phyloP scores from a whole-genome alignment of 2,797 vertebrate species.

The Hyperoplus immaculatus region DNA sequence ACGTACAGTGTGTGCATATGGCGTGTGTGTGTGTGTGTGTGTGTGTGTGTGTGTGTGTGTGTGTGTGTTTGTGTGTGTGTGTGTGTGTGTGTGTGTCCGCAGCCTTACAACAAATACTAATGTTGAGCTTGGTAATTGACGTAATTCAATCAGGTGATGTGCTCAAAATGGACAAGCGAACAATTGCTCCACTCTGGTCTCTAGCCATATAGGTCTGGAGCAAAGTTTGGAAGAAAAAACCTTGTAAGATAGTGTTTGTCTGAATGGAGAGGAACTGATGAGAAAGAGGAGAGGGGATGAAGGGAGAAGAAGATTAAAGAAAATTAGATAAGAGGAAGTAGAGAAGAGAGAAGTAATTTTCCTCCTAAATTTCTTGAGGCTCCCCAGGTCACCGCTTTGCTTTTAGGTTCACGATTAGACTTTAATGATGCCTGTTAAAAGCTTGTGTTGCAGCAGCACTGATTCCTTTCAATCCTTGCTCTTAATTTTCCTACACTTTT shows the following conservation, averaged over 20 bases:
- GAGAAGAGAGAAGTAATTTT: constrained; percentile 23
- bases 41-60: not conserved
- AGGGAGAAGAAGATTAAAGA: constrained; percentile 33
- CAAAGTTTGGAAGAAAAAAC: constrained; percentile 19
- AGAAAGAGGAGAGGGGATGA: constrained; percentile 4
- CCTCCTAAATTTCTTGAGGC: constrained; percentile 15
- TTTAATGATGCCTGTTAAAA: constrained; percentile 14
- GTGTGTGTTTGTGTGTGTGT: constrained; percentile 2
- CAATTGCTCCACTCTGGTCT: constrained; percentile 26
- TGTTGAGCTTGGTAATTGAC: constrained; percentile 31
- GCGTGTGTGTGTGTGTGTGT: too few relatives aligned
- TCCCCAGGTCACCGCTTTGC: constrained; percentile 23
- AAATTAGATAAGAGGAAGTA: constrained; percentile 27
- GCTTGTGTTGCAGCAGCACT: not conserved
- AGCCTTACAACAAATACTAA: constrained; percentile 75
- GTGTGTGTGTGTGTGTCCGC: constrained; percentile 16
- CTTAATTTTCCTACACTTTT: not conserved
- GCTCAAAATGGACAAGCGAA: constrained; percentile 42
- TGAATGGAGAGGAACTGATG: not conserved
- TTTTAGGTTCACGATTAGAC: constrained; percentile 35
- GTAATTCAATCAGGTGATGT: constrained; percentile 58
- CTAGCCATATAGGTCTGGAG: constrained; percentile 8
- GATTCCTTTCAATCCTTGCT: not conserved
- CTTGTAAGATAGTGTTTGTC: constrained; percentile 12
- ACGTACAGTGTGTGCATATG: too few relatives aligned